Evolutionary conservation across 2,888 invertebrate species (phyloP).

Genomic region (Euspilapteryx auroguttella): DNA sequence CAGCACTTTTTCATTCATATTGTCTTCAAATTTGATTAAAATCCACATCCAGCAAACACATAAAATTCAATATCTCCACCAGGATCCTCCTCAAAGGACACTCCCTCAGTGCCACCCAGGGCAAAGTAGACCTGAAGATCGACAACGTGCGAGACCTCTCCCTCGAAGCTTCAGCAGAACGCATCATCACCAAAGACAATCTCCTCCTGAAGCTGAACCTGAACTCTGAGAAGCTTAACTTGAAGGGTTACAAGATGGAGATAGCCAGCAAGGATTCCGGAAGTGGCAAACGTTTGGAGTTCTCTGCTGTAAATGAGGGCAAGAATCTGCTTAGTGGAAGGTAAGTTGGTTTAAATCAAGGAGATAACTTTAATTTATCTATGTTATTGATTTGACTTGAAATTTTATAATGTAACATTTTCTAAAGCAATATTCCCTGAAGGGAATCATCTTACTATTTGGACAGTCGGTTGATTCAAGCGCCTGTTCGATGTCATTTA

Average conservation of each 20-base stretch:
- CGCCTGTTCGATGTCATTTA: neutral
- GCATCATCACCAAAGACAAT: constrained; percentile 65
- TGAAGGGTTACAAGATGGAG: constrained; percentile 67
- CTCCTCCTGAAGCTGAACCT: constrained; percentile 63
- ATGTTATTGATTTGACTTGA: no score
- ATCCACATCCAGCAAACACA: no score
- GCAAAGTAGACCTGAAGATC: constrained; percentile 56
- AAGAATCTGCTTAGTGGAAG: constrained; percentile 72
- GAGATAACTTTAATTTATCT: no score
- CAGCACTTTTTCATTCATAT: no score
- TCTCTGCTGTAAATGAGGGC: constrained; percentile 65
- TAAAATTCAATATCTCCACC: constrained; percentile 56
- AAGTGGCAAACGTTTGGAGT: constrained; percentile 64
- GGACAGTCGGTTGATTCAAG: neutral
- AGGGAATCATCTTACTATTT: no score
- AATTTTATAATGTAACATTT: no score
- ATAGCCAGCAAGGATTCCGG: constrained; percentile 64
- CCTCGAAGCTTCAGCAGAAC: constrained; percentile 55
- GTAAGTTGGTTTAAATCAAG: no score
- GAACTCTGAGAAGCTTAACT: constrained; percentile 65
- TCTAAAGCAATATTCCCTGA: no score
- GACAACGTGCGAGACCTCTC: constrained; percentile 55
- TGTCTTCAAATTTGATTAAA: no score
- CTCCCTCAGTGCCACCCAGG: constrained; percentile 56
- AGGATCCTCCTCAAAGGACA: constrained; percentile 36